Evolutionary conservation across 2,113 vertebrate genomes (phyloP).

Genomic region (Brevimyrus niger): DNA sequence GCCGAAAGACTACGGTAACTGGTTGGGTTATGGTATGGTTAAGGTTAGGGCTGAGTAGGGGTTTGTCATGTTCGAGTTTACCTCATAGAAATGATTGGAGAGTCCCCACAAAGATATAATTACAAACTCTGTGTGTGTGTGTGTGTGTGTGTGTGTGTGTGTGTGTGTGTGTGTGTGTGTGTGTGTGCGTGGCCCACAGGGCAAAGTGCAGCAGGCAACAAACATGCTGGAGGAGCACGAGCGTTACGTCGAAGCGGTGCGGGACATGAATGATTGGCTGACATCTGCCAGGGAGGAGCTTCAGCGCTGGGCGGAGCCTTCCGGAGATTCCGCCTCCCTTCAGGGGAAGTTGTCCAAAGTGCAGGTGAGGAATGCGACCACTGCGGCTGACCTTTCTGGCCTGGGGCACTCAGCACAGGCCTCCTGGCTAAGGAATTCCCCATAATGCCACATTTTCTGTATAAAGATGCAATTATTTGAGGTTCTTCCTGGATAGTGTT

Average conservation of each 20-base stretch:
- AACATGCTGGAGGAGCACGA: constrained; percentile 86
- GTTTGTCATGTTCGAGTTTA: too few relatives aligned
- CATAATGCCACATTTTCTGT: background rate
- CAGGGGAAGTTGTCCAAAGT: constrained; percentile 81
- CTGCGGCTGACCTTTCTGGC: background rate
- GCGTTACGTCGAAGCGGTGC: constrained; percentile 81
- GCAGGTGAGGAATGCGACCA: constrained; percentile 64
- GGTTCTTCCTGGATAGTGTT: background rate
- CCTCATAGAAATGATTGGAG: too few relatives aligned
- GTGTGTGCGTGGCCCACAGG: constrained; percentile 51
- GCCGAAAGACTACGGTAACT: too few relatives aligned
- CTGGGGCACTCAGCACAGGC: background rate
- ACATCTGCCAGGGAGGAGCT: constrained; percentile 92
- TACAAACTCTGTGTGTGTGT: background rate
- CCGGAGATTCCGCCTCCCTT: constrained; percentile 71
- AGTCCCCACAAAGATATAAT: too few relatives aligned
- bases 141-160: background rate
- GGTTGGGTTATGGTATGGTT: too few relatives aligned
- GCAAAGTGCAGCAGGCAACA: constrained; percentile 79
- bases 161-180: background rate
- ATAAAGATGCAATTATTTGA: background rate
- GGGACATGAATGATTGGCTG: constrained; percentile 92
- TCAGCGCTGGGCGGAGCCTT: constrained; percentile 84
- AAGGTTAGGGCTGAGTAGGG: too few relatives aligned
- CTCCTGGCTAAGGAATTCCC: background rate